Evolutionary conservation across 2,888 invertebrate species (phyloP), one percentile per base, ranked within the genome.

Genomic region (Mongoloraphidia duomilia): DNA sequence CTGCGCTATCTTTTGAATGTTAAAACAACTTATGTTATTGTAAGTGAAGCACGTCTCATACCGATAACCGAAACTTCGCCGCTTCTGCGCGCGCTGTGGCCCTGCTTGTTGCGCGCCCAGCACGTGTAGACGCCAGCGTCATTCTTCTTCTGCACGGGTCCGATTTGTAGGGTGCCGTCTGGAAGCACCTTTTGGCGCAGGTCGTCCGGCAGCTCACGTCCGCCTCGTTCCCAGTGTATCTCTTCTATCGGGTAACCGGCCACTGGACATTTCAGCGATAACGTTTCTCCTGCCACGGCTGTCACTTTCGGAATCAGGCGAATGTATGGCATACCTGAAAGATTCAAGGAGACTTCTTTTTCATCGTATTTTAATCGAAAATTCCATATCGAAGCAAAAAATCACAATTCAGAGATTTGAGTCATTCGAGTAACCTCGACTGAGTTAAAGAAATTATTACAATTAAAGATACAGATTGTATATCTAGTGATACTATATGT

Each of bases 51-150:
- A 39, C 46, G 58, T 53, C 63, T 69, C 77, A 75, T 74, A 85
- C 84, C 84, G 70, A 84, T 84, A 53, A 85, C 84, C 57, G 77
- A 77, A 57, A 85, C 81, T 67, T 83, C 82, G 52, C 83, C 82
- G 57, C 81, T 81, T 58, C 84, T 70, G 48, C 82, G 69, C 1
- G 83, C 82, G 60, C 78, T 80, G 65, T 83, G 82, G 14, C 84
- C 84, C 60, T 84, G 84, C 60, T 82, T 81, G 68, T 86, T 85
- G 54, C 79, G 72, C 3, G 87, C 87, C 68, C 80, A 80, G 66
- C 88, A 89, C 36, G 83, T 82, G 69, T 89, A 89, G 42, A 82
- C 80, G 12, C 85, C 85, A 34, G 84, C 82, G 63, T 84, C 83
- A 9, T 76, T 73, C 53, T 74, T 74, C 63, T 85, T 84, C 63